These are phyloP conservation scores for Microtus oregoni DNA, from an alignment of 2,113 vertebrate genomes.

Conservation along the genomic window DNA sequence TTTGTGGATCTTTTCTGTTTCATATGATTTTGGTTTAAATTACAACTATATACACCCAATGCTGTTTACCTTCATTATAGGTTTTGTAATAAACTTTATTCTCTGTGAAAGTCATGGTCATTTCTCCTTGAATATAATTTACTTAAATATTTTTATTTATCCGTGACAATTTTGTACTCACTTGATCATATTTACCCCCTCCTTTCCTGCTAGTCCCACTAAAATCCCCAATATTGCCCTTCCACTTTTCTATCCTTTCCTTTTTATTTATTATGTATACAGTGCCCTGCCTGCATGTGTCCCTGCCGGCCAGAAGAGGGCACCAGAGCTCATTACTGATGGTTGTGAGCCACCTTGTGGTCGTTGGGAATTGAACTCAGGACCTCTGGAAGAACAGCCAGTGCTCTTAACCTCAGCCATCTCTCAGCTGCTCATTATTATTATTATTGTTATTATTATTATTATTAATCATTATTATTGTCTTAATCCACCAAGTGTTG, in stretches of 20 bases:
- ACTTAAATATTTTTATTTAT: not conserved
- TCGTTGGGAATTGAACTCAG: too few species aligned
- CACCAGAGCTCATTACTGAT: too few species aligned
- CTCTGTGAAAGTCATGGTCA: conserved; percentile 51
- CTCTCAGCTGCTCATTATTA: too few species aligned
- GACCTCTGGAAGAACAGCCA: too few species aligned
- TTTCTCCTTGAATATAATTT: conserved; percentile 57
- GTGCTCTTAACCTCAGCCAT: too few species aligned
- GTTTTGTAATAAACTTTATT: conserved; percentile 51
- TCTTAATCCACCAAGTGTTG: not conserved
- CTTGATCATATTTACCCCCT: not conserved
- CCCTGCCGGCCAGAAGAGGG: too few species aligned
- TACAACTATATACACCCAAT: not conserved
- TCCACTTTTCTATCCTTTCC: not conserved
- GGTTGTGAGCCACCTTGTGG: too few species aligned
- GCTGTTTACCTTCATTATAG: conserved; percentile 62
- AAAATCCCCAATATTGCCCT: not conserved
- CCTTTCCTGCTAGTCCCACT: not conserved
- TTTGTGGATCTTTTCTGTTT: not conserved
- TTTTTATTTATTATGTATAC: too few species aligned
- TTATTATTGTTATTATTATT: too few species aligned
- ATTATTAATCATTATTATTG: too few species aligned
- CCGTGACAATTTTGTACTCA: not conserved
- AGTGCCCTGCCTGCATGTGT: too few species aligned
- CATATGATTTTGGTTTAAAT: conserved; percentile 53